A percentile compares a stretch with the other conserved stretches of the same genome.
Conservation (phyloP, 2,797 vertebrate species). For the Champsocephalus gunnari region DNA sequence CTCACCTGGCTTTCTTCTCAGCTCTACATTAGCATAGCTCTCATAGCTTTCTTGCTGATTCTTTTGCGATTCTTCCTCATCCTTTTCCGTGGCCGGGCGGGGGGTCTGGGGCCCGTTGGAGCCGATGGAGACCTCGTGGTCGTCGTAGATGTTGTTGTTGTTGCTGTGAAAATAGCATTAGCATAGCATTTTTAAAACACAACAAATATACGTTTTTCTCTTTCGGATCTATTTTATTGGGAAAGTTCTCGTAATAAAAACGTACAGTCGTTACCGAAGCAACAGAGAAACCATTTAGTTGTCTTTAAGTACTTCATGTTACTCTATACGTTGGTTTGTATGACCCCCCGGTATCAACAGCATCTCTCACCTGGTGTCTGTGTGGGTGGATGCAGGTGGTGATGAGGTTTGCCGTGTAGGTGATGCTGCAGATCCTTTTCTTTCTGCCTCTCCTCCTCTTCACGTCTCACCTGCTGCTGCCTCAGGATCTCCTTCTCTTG, state of each 20-base stretch:
- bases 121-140: constrained; percentile 49
- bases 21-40: constrained; percentile 86
- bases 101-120: constrained; percentile 60
- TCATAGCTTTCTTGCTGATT: constrained; percentile 88
- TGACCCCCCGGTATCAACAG: background rate
- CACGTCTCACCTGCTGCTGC: constrained; percentile 69
- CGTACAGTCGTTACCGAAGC: background rate
- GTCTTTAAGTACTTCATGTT: background rate
- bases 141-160: constrained; percentile 46
- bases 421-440: constrained; percentile 49
- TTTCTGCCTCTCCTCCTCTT: constrained; percentile 64
- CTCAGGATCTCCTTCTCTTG: constrained; percentile 80
- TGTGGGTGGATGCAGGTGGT: constrained; percentile 70
- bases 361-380: constrained; percentile 74
- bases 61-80: constrained; percentile 83
- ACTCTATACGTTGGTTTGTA: background rate
- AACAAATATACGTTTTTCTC: background rate
- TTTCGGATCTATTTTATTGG: background rate
- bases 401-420: constrained; percentile 67
- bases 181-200: background rate
- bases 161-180: constrained; percentile 43
- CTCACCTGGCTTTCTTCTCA: constrained; percentile 56
- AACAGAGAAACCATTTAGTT: background rate
- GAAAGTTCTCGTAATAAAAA: background rate
- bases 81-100: constrained; percentile 64